Conservation (phyloP, 53 echinoderm and acorn worm genomes). For the Patiria pectinifera region DNA sequence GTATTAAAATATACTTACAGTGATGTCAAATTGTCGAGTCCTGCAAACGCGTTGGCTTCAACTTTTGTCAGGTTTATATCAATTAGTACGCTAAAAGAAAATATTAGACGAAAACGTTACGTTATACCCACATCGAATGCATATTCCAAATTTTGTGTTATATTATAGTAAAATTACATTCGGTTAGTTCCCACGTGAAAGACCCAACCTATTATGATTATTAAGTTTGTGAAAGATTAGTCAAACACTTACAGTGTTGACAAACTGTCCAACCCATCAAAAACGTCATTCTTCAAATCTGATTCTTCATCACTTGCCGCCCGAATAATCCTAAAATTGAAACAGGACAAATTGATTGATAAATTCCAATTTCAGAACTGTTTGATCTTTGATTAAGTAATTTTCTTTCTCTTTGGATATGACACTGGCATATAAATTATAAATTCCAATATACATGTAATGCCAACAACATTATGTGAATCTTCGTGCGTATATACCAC, state of each 20-base stretch:
- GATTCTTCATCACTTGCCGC: background rate
- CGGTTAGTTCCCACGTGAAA: too few species aligned
- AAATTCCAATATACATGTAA: too few species aligned
- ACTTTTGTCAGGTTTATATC: background rate
- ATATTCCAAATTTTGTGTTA: background rate
- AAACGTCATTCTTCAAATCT: background rate
- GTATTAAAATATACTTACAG: background rate
- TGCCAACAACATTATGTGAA: too few species aligned
- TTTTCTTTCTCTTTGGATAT: too few species aligned
- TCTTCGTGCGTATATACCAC: too few species aligned
- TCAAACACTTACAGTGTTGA: slow-evolving; percentile 1
- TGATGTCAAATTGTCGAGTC: background rate
- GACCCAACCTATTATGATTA: too few species aligned
- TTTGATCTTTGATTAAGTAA: too few species aligned
- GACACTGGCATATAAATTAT: too few species aligned
- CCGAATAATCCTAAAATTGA: background rate
- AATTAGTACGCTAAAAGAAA: background rate
- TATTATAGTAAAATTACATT: background rate
- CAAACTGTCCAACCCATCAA: background rate
- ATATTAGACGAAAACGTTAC: background rate
- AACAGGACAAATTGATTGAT: background rate
- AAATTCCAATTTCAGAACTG: too few species aligned
- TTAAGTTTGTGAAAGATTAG: background rate
- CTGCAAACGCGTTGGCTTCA: background rate
- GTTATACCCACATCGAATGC: background rate